Conservation (phyloP, 2,113 vertebrate genomes). For the Lucifuga dentata region DNA sequence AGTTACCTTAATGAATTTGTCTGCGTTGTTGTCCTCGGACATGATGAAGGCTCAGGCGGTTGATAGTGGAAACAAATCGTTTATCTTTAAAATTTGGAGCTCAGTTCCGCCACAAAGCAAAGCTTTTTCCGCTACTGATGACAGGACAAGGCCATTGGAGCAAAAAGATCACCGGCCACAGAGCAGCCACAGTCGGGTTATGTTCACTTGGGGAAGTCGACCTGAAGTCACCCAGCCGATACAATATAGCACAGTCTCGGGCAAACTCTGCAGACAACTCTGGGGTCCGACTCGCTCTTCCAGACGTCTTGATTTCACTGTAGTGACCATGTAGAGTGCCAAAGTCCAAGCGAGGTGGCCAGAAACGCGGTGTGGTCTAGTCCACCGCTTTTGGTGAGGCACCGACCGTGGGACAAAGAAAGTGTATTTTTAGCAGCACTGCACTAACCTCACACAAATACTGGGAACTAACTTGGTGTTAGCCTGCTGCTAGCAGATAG, state of each 20-base stretch:
- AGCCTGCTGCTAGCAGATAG: slow-evolving; percentile 40
- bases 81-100: slow-evolving; percentile 39
- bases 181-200: slow-evolving; percentile 36
- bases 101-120: neutral
- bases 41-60: slow-evolving; percentile 73
- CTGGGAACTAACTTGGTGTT: slow-evolving; percentile 24
- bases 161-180: slow-evolving; percentile 43
- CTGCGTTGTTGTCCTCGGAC: slow-evolving; percentile 87
- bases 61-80: slow-evolving; percentile 56
- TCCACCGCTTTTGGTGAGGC: slow-evolving; percentile 57
- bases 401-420: slow-evolving; percentile 24
- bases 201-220: slow-evolving; percentile 23
- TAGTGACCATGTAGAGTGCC: slow-evolving; percentile 79
- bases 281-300: slow-evolving; percentile 72
- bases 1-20: slow-evolving; percentile 89
- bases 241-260: slow-evolving; percentile 38
- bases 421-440: slow-evolving; percentile 73
- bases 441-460: slow-evolving; percentile 42
- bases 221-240: slow-evolving; percentile 49
- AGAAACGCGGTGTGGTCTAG: slow-evolving; percentile 35
- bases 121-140: slow-evolving; percentile 47
- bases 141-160: slow-evolving; percentile 58
- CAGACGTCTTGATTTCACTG: slow-evolving; percentile 60
- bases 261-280: slow-evolving; percentile 67
- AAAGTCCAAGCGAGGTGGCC: slow-evolving; percentile 40